A percentile compares a stretch with the other conserved stretches of the same genome.
These are phyloP conservation scores for Troglohyphantes excavatus DNA, from an alignment of 2,888 invertebrate genomes.

Conservation along the genomic window DNA sequence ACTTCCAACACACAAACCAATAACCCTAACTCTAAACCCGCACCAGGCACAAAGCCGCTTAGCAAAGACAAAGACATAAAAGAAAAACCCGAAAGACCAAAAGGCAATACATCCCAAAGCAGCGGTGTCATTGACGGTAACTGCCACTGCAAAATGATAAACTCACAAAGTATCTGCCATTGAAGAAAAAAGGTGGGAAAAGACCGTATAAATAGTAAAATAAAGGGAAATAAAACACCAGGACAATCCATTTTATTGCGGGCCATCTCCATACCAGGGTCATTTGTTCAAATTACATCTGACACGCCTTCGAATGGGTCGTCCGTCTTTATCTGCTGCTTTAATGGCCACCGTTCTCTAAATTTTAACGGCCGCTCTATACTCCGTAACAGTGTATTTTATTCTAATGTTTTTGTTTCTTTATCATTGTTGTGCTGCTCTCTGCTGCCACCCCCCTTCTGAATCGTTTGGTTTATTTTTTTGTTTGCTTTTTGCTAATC, in stretches of 20 bases:
- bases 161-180: constrained; percentile 50
- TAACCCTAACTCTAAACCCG: not conserved
- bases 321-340: constrained; percentile 61
- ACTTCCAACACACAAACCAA: not conserved
- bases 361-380: constrained; percentile 56
- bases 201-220: constrained; percentile 52
- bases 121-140: constrained; percentile 2
- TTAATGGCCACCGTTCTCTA: constrained; percentile 63
- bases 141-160: constrained; percentile 62
- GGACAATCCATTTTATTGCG: constrained; percentile 72
- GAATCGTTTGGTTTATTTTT: not conserved
- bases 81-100: constrained; percentile 41
- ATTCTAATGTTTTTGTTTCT: not conserved
- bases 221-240: constrained; percentile 62
- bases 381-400: constrained; percentile 12
- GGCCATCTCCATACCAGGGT: constrained; percentile 58
- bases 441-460: not conserved
- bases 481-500: constrained; percentile 1
- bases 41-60: not conserved
- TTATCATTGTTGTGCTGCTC: not conserved
- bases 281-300: constrained; percentile 69
- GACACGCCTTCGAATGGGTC: constrained; percentile 42
- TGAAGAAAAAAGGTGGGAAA: constrained; percentile 24
- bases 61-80: constrained; percentile 17
- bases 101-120: constrained; percentile 8